These are phyloP conservation scores for Leptinotarsa lineolata DNA, from an alignment of 1,140 invertebrate species.

Conservation along the genomic window DNA sequence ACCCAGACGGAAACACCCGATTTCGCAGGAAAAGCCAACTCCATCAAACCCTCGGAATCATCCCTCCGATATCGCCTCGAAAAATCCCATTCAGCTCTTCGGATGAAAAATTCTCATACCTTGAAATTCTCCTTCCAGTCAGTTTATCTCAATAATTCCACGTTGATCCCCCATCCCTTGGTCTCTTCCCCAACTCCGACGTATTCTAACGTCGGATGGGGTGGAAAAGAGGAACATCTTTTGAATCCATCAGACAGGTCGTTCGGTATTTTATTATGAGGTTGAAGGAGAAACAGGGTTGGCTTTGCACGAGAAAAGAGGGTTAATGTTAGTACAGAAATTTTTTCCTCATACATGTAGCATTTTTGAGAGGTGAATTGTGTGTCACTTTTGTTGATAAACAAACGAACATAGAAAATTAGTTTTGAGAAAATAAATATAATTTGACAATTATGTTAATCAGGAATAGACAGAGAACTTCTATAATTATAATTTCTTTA, in stretches of 20 bases:
- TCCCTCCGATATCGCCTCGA: background rate
- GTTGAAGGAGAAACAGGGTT: background rate
- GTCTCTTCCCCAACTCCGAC: background rate
- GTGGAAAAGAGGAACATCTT: constrained; percentile 5
- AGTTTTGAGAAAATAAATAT: too few species aligned
- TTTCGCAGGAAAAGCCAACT: background rate
- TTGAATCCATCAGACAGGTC: constrained; percentile 7
- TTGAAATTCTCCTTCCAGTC: constrained; percentile 11
- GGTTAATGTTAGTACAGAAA: too few species aligned
- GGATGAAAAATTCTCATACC: constrained; percentile 9
- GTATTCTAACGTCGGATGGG: background rate
- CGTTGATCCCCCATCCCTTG: constrained; percentile 3
- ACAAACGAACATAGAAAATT: too few species aligned
- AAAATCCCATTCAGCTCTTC: background rate
- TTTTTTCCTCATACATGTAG: too few species aligned
- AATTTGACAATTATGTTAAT: too few species aligned
- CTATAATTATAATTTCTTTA: too few species aligned
- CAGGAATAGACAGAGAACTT: too few species aligned
- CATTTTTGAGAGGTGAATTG: too few species aligned
- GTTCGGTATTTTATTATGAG: background rate
- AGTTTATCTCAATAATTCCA: constrained; percentile 19
- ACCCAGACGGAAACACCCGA: too few species aligned
- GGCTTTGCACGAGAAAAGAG: background rate
- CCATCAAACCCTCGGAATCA: constrained; percentile 8
- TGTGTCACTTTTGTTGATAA: too few species aligned